These are phyloP conservation scores for Cottoperca gobio DNA, from an alignment of 2,797 vertebrate species.

Conservation along the genomic window DNA sequence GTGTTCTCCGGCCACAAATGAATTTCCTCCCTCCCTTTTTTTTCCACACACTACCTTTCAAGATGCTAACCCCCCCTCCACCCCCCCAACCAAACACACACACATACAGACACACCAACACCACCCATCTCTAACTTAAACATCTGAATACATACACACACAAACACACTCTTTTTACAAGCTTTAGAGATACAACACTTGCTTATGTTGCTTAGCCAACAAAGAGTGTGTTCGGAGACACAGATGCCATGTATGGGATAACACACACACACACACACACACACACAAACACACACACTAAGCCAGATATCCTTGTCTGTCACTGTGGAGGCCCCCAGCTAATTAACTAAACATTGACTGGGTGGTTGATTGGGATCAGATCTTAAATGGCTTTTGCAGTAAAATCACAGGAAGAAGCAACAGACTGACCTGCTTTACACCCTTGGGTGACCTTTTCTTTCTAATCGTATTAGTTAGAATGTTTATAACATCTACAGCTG, in stretches of 20 bases:
- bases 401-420: constrained; percentile 59
- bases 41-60: constrained; percentile 77
- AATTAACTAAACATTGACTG: constrained; percentile 76
- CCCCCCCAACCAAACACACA: constrained; percentile 29
- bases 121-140: constrained; percentile 67
- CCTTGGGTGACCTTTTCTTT: constrained; percentile 42
- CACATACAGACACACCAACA: constrained; percentile 44
- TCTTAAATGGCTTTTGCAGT: constrained; percentile 52
- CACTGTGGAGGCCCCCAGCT: constrained; percentile 61
- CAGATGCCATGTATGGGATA: constrained; percentile 72
- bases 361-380: constrained; percentile 65
- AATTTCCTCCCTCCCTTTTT: constrained; percentile 88
- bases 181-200: constrained; percentile 79
- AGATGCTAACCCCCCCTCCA: constrained; percentile 64
- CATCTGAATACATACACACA: constrained; percentile 67
- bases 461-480: constrained; percentile 47
- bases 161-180: constrained; percentile 72
- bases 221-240: constrained; percentile 76
- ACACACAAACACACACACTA: constrained; percentile 46
- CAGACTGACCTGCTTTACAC: constrained; percentile 43
- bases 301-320: constrained; percentile 70
- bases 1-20: constrained; percentile 92
- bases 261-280: constrained; percentile 53
- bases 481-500: constrained; percentile 30
- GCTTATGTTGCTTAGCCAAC: constrained; percentile 77